These are phyloP conservation scores for Nettapus auritus DNA, from an alignment of 2,113 vertebrate species.

Conservation along the genomic window DNA sequence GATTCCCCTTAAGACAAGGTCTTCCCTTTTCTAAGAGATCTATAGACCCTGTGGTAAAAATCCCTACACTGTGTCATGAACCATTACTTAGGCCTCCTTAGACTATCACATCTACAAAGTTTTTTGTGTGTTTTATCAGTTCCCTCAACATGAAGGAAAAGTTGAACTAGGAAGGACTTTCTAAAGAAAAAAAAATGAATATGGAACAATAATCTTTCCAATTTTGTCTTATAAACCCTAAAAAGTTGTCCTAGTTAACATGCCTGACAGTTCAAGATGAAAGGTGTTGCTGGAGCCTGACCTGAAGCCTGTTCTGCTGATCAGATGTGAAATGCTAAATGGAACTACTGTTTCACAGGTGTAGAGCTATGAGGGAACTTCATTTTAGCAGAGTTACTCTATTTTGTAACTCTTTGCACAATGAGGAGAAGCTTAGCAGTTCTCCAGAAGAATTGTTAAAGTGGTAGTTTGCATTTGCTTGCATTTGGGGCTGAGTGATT, in stretches of 20 bases:
- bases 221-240: background rate
- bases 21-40: background rate
- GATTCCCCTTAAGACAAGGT: background rate
- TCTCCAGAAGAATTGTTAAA: background rate
- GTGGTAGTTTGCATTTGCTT: background rate
- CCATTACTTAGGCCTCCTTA: background rate
- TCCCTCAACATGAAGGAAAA: background rate
- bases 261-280: background rate
- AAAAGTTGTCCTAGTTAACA: background rate
- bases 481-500: background rate
- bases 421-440: background rate
- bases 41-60: background rate
- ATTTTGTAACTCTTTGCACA: background rate
- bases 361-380: background rate
- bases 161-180: background rate
- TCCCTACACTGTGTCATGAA: background rate
- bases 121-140: background rate
- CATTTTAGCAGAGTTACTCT: background rate
- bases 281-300: background rate
- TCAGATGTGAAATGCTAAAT: background rate
- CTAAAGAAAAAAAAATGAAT: background rate
- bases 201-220: background rate
- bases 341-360: background rate
- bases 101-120: background rate
- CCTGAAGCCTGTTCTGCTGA: background rate